phyloP scores from a whole-genome alignment of 2,888 invertebrate genomes.

The Pristionchus entomophagus region DNA sequence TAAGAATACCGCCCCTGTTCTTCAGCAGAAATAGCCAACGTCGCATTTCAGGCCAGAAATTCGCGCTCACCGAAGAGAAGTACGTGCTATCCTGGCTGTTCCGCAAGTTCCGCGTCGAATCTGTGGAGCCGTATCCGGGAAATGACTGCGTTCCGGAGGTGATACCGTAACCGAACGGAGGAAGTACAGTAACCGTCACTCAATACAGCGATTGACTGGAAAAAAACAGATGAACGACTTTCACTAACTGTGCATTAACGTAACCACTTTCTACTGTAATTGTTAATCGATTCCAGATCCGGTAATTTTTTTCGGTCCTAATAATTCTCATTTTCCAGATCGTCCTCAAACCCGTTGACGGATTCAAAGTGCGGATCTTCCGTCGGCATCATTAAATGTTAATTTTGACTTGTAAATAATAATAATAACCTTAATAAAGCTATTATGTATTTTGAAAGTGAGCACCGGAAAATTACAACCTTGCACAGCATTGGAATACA shows the following conservation, averaged over 20 bases:
- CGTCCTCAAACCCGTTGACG: slow-evolving; percentile 57
- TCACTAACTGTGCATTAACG: too few relatives aligned
- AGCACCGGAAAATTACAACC: too few relatives aligned
- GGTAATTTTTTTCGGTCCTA: neutral
- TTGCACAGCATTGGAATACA: too few relatives aligned
- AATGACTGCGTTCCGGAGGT: slow-evolving; percentile 17
- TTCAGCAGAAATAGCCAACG: too few relatives aligned
- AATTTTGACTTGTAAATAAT: neutral
- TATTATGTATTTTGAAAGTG: too few relatives aligned
- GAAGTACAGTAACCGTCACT: neutral
- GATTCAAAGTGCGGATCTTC: slow-evolving; percentile 56
- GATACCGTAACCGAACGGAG: neutral
- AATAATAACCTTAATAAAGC: neutral
- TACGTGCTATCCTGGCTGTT: slow-evolving; percentile 75
- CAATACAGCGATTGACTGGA: too few relatives aligned
- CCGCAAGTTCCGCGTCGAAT: slow-evolving; percentile 73
- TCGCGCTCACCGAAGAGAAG: slow-evolving; percentile 77
- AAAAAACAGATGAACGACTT: too few relatives aligned
- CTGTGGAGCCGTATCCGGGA: slow-evolving; percentile 63
- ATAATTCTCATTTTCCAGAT: slow-evolving; percentile 29
- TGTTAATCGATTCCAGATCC: neutral
- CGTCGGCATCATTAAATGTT: slow-evolving; percentile 27
- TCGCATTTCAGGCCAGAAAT: slow-evolving; percentile 75
- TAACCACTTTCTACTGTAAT: too few relatives aligned
- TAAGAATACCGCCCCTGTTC: too few relatives aligned